Evolutionary conservation across 2,113 vertebrate species (phyloP).

Genomic region (rat (Rattus norvegicus)): GRCr8 NC_086034.1:88149001-88149500

Average conservation of each 20-base stretch:
- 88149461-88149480: neutral
- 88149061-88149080: too few species aligned
- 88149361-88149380: constrained; percentile 28
- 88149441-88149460: too few species aligned
- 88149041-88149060: too few species aligned
- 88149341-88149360: constrained; percentile 2
- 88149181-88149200: neutral
- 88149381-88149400: neutral
- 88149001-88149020: too few species aligned
- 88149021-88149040: neutral
- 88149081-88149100: too few species aligned
- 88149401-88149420: neutral
- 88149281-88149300: too few species aligned
- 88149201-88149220: neutral
- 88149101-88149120: too few species aligned
- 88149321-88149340: accelerated
- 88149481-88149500: neutral
- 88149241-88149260: neutral
- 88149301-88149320: neutral
- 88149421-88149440: neutral
- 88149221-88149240: neutral
- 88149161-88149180: neutral
- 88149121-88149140: neutral
- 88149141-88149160: too few species aligned
- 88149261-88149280: neutral